A percentile compares a stretch with the other conserved stretches of the same genome.
Conservation (phyloP, 37 sponge, comb jelly and placozoan species). For the Chondrosia reniformis region DNA sequence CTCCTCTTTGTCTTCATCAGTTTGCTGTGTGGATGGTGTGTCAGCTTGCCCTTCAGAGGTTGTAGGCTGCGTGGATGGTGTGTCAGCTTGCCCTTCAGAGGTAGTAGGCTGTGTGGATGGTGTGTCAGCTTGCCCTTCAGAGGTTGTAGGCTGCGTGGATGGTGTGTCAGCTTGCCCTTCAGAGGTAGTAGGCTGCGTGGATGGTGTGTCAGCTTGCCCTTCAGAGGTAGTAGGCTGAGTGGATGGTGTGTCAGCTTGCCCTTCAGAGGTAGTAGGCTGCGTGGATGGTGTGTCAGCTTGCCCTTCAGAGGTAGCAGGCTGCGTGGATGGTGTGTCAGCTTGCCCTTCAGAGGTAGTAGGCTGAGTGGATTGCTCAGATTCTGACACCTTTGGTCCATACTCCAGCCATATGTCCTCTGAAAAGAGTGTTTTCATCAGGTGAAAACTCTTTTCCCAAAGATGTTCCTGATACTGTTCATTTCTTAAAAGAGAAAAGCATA, state of each 20-base stretch:
- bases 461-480: slow-evolving; percentile 48
- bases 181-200: background rate
- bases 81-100: background rate
- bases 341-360: background rate
- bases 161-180: background rate
- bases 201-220: background rate
- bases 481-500: too few relatives aligned
- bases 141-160: background rate
- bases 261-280: background rate
- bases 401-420: slow-evolving; percentile 41
- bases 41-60: background rate
- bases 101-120: background rate
- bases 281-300: background rate
- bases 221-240: background rate
- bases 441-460: slow-evolving; percentile 46
- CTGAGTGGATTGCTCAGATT: background rate
- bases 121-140: background rate
- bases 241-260: background rate
- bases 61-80: background rate
- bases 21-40: background rate
- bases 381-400: slow-evolving; percentile 36
- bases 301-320: background rate
- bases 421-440: slow-evolving; percentile 33
- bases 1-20: background rate
- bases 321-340: background rate